phyloP scores from a whole-genome alignment of 2,888 invertebrate genomes.

The Macaria notata region DNA sequence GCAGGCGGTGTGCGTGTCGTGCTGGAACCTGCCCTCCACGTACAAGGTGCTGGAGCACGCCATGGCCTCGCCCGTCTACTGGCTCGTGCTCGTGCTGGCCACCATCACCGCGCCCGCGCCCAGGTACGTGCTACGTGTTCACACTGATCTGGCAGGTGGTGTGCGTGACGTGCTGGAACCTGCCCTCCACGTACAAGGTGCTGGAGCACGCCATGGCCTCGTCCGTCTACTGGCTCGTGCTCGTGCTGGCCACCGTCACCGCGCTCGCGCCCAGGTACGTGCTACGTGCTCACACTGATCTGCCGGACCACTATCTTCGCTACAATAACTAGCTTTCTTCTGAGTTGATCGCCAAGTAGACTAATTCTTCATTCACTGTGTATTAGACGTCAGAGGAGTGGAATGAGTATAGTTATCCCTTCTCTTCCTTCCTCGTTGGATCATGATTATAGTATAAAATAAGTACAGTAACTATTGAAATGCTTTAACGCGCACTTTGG shows the following conservation, averaged over 20 bases:
- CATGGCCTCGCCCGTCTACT: constrained; percentile 88
- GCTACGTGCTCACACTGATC: background rate
- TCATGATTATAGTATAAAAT: too few relatives aligned
- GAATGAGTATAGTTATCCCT: too few relatives aligned
- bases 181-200: constrained; percentile 95
- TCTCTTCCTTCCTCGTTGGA: too few relatives aligned
- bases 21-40: constrained; percentile 92
- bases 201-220: constrained; percentile 89
- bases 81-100: constrained; percentile 90
- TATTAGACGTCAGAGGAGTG: too few relatives aligned
- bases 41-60: constrained; percentile 93
- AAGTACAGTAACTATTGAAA: too few relatives aligned
- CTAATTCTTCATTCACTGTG: too few relatives aligned
- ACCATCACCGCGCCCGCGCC: constrained; percentile 91
- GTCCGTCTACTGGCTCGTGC: constrained; percentile 91
- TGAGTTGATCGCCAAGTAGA: too few relatives aligned
- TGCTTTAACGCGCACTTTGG: too few relatives aligned
- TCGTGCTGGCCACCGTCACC: constrained; percentile 88
- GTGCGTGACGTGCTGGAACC: constrained; percentile 90
- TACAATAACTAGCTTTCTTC: too few relatives aligned
- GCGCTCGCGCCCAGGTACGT: constrained; percentile 92
- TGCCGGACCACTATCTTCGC: constrained; percentile 89
- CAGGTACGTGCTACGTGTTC: constrained; percentile 78
- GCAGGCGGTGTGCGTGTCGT: constrained; percentile 90
- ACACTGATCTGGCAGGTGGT: constrained; percentile 92